Evolutionary conservation across 2,888 invertebrate species (phyloP).

Genomic region (Dicycla oo): DNA sequence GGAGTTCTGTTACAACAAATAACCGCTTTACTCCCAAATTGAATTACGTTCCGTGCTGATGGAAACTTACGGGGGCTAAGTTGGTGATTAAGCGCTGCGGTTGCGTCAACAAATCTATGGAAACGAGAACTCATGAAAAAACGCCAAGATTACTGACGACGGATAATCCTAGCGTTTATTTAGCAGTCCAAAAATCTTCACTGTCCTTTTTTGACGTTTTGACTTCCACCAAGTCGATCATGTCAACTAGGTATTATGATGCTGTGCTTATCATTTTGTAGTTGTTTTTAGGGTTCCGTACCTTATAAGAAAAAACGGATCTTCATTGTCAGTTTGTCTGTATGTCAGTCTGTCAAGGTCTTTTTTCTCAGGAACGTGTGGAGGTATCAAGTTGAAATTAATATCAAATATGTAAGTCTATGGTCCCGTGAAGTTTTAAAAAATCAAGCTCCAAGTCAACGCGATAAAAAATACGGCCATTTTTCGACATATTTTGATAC

Average conservation of each 20-base stretch:
- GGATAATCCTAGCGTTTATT: neutral
- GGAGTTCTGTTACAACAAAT: slow-evolving; percentile 82
- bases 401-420: too few relatives aligned
- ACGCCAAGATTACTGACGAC: neutral
- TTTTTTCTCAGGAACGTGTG: too few relatives aligned
- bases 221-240: neutral
- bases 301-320: too few relatives aligned
- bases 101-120: neutral
- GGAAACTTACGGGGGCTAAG: slow-evolving; percentile 64
- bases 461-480: too few relatives aligned
- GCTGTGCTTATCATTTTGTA: neutral
- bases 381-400: too few relatives aligned
- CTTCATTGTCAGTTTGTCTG: too few relatives aligned
- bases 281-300: neutral
- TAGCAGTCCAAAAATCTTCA: neutral
- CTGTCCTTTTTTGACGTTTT: neutral
- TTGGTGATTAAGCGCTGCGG: slow-evolving; percentile 36
- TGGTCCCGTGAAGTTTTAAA: too few relatives aligned
- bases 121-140: neutral
- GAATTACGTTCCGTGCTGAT: slow-evolving; percentile 78
- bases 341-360: too few relatives aligned
- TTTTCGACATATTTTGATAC: too few relatives aligned
- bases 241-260: neutral
- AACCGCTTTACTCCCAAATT: slow-evolving; percentile 83
- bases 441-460: too few relatives aligned